Percentiles rank a stretch among this genome's conserved stretches.
Conservation (phyloP, 2,888 invertebrate species). For the Cheilosia impressa region DNA sequence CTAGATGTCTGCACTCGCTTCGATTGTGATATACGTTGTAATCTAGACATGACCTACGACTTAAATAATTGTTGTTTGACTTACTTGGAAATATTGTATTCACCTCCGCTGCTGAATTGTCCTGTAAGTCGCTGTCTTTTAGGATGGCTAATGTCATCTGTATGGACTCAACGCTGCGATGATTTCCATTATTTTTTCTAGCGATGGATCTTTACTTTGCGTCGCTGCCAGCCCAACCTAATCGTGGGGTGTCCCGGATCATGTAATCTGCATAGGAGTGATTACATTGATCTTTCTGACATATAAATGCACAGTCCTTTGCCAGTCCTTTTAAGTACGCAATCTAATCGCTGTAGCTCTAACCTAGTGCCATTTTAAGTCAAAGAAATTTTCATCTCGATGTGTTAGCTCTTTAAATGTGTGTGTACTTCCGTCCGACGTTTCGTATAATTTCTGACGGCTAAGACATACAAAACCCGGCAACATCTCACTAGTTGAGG, state of each 20-base stretch:
- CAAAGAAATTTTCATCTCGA: constrained; percentile 51
- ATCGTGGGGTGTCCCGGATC: constrained; percentile 47
- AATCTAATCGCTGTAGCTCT: constrained; percentile 48
- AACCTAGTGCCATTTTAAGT: constrained; percentile 19
- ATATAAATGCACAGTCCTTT: constrained; percentile 37
- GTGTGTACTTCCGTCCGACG: not conserved
- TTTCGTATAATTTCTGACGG: too few relatives aligned
- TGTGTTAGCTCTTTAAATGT: not conserved
- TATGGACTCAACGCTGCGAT: too few relatives aligned
- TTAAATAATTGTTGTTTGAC: too few relatives aligned
- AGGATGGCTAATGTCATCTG: too few relatives aligned
- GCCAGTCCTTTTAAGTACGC: constrained; percentile 57
- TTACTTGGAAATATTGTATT: too few relatives aligned
- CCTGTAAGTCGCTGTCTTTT: too few relatives aligned
- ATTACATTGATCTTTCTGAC: constrained; percentile 32
- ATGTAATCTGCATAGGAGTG: constrained; percentile 49
- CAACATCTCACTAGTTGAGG: too few relatives aligned
- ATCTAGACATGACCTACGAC: too few relatives aligned
- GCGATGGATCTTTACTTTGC: constrained; percentile 1
- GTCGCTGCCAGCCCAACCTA: constrained; percentile 49
- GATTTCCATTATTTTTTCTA: not conserved
- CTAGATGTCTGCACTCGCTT: too few relatives aligned
- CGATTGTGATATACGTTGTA: too few relatives aligned
- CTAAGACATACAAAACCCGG: too few relatives aligned
- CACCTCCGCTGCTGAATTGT: too few relatives aligned